Percentiles rank a stretch among this genome's conserved stretches.
phyloP scores from a whole-genome alignment of 1,140 invertebrate species.

The Helicoverpa armigera region DNA sequence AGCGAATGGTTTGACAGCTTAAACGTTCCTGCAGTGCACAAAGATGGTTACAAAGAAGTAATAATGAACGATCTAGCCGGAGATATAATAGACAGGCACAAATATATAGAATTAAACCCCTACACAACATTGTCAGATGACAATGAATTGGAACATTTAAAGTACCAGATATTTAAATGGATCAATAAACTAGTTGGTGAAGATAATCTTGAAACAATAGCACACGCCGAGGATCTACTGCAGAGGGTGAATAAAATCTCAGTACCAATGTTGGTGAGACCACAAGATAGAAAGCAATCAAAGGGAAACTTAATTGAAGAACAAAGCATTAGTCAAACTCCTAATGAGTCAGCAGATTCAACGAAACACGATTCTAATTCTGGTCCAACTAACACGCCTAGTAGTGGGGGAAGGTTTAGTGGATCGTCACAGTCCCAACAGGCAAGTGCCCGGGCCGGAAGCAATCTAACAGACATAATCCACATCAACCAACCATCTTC shows the following conservation, averaged over 20 bases:
- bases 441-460: too few relatives aligned
- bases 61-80: conserved; percentile 50
- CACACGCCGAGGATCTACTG: conserved; percentile 39
- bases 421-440: too few relatives aligned
- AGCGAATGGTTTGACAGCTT: neutral
- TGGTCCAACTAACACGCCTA: too few relatives aligned
- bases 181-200: conserved; percentile 63
- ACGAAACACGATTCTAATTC: too few relatives aligned
- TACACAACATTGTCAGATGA: conserved; percentile 48
- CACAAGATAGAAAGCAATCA: neutral
- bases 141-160: conserved; percentile 69
- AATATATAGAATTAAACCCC: conserved; percentile 69
- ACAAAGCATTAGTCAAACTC: too few relatives aligned
- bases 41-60: conserved; percentile 22
- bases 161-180: conserved; percentile 75
- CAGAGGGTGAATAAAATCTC: conserved; percentile 21
- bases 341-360: too few relatives aligned
- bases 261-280: conserved; percentile 19
- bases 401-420: too few relatives aligned
- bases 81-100: conserved; percentile 62
- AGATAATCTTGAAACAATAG: conserved; percentile 45
- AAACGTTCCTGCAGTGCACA: neutral
- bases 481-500: too few relatives aligned
- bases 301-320: too few relatives aligned
- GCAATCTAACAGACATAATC: too few relatives aligned